Percentiles rank a stretch among this genome's conserved stretches.
Evolutionary conservation across 2,113 vertebrate species (phyloP).

Genomic region (Notiomystis cincta): DNA sequence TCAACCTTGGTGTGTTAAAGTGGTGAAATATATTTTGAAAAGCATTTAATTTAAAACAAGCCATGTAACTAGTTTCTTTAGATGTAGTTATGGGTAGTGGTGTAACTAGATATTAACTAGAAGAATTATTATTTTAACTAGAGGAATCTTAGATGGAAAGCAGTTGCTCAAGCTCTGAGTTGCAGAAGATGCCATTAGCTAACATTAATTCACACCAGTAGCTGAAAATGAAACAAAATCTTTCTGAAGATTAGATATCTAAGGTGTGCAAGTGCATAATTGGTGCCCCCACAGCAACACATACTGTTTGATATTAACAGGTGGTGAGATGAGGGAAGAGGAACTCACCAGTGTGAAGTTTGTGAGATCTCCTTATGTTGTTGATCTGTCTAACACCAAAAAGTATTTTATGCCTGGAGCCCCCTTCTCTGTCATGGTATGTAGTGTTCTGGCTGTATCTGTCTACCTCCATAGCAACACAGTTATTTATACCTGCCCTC

Average conservation of each 20-base stretch:
- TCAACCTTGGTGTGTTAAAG: not conserved
- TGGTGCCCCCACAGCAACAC: not conserved
- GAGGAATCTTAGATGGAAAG: not conserved
- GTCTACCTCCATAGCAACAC: not conserved
- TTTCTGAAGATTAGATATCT: not conserved
- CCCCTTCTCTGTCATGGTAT: slow-evolving; percentile 64
- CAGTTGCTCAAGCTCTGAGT: not conserved
- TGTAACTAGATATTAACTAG: not conserved
- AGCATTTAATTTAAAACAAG: not conserved
- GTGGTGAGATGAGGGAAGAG: slow-evolving; percentile 71
- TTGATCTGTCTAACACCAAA: slow-evolving; percentile 73
- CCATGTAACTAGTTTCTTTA: not conserved
- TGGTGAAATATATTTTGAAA: not conserved
- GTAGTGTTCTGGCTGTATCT: not conserved
- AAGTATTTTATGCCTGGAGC: slow-evolving; percentile 70
- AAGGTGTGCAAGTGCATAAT: not conserved
- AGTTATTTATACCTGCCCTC: not conserved
- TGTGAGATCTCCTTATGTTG: slow-evolving; percentile 65
- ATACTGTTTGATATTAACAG: not conserved
- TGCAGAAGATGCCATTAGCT: not conserved
- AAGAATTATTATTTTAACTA: not conserved
- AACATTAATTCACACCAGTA: accelerated
- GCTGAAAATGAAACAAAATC: not conserved
- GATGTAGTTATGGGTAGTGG: not conserved
- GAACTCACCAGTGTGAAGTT: slow-evolving; percentile 71